Base-by-base conservation (phyloP, 2,113 vertebrate species). In the Dendropsophus ebraccatus region DNA sequence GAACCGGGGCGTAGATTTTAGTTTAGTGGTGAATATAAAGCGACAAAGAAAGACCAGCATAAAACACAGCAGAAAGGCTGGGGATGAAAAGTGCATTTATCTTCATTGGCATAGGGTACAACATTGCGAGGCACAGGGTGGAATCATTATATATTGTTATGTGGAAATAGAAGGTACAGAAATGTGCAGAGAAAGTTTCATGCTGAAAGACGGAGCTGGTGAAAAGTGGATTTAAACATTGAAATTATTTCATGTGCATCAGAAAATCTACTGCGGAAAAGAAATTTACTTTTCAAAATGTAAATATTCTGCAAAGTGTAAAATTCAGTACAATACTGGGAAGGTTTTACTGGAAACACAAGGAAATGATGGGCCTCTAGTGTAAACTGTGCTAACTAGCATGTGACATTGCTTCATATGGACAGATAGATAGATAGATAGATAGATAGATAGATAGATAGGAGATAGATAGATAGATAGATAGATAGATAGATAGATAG, bases 61-160 rank as follows among this genome's bases (percentile, higher is more conserved):
- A 50, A 56, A 82, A 65, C 35, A 25, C 60, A 82, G 67, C 45
- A 35, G 81, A 49, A 32, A 37, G 78, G 30, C 56, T 23, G 0
- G 41, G 56, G 56, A 81, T 81, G 35, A 81, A 65, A 62, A 65
- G 56, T 81, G 8, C 78, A 62, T 81, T 81, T 30, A 65, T 62
- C 75, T 77, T 65, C 54, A 81, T 62, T 65, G 56, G 78, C 23
- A 65, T 2, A 81, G 35, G 23, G 21, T 62, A 79, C 47, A 25
- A 77, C 47, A 77, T 54, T 30, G 47, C 28, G 0, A 50, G 52
- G 54, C 52, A 41, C 35, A 28, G 49, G 30, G 50, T 54, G n/a
- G 49, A 35, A 32, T 25, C 41, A 74, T 74, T 74, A 50, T 17
- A 30, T 30, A 52, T 52, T 77, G 73, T 52, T 32, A 32, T 17